Conservation (phyloP, 2,113 vertebrate species). For the Protobothrops flavoviridis region DNA sequence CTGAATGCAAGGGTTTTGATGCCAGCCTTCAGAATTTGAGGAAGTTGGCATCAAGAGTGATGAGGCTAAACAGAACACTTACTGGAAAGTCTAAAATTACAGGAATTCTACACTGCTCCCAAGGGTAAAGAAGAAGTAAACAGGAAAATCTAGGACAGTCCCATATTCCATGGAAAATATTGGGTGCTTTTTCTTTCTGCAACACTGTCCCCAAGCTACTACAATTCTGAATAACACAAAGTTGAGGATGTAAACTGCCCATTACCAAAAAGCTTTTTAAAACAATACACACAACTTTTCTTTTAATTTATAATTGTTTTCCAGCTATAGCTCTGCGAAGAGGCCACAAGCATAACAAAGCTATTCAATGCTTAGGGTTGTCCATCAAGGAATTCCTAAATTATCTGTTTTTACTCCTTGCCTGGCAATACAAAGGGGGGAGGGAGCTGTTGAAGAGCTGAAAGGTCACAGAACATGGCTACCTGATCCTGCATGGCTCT, state of each 20-base stretch:
- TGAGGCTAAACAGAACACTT: slow-evolving; percentile 43
- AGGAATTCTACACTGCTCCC: slow-evolving; percentile 9
- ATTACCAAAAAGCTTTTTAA: neutral
- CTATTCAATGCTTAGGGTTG: neutral
- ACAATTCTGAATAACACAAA: neutral
- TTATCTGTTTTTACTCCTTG: neutral
- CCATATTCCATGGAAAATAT: neutral
- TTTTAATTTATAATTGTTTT: neutral
- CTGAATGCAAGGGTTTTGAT: slow-evolving; percentile 42
- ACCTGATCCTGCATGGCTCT: neutral
- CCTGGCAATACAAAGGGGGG: neutral
- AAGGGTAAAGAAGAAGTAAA: neutral
- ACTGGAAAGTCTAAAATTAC: slow-evolving; percentile 49
- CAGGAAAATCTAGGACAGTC: slow-evolving; percentile 1
- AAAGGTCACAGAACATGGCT: neutral
- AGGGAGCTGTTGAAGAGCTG: neutral
- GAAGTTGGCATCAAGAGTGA: slow-evolving; percentile 55
- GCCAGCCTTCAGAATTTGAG: slow-evolving; percentile 53
- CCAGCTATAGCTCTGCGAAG: neutral
- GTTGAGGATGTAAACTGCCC: neutral
- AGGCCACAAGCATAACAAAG: neutral
- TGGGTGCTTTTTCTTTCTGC: neutral
- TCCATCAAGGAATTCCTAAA: neutral
- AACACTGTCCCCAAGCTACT: neutral
- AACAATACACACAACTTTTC: neutral